These are phyloP conservation scores for Hylia prasina DNA, from an alignment of 2,113 vertebrate species.

Conservation along the genomic window DNA sequence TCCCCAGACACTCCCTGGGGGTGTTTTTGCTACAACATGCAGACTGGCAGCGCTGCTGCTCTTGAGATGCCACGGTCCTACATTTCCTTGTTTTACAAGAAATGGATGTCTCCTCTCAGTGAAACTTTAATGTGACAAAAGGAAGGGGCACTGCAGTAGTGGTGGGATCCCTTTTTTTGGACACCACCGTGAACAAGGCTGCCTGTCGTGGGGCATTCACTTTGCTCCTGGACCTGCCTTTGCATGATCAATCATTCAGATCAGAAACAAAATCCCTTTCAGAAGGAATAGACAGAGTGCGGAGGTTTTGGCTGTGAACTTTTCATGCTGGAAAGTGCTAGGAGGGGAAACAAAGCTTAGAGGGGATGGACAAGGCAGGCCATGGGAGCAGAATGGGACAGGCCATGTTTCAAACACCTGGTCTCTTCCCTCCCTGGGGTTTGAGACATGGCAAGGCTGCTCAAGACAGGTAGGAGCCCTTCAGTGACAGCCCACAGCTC, in stretches of 20 bases:
- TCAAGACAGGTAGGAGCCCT: not conserved
- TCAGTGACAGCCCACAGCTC: not conserved
- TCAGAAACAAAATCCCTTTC: not conserved
- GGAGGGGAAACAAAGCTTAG: not conserved
- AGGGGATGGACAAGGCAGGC: not conserved
- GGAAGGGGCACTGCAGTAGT: not conserved
- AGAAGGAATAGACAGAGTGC: not conserved
- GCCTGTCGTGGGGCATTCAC: not conserved
- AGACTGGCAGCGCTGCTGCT: not conserved
- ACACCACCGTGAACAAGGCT: not conserved
- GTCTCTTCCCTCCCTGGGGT: not conserved
- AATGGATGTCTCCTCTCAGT: not conserved
- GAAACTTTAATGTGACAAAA: constrained; percentile 34
- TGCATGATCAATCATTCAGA: not conserved
- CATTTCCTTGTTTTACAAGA: constrained; percentile 31
- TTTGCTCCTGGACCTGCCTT: not conserved
- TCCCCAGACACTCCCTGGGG: not conserved
- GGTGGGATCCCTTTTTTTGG: not conserved
- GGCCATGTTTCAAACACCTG: not conserved
- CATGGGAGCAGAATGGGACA: not conserved
- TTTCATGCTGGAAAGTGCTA: not conserved
- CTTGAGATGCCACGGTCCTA: fast-evolving
- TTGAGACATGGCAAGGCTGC: not conserved
- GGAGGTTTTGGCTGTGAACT: not conserved
- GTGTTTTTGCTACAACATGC: not conserved